Base-by-base conservation (phyloP, 2,888 invertebrate genomes). In the Caenorhabditis auriculariae region DNA sequence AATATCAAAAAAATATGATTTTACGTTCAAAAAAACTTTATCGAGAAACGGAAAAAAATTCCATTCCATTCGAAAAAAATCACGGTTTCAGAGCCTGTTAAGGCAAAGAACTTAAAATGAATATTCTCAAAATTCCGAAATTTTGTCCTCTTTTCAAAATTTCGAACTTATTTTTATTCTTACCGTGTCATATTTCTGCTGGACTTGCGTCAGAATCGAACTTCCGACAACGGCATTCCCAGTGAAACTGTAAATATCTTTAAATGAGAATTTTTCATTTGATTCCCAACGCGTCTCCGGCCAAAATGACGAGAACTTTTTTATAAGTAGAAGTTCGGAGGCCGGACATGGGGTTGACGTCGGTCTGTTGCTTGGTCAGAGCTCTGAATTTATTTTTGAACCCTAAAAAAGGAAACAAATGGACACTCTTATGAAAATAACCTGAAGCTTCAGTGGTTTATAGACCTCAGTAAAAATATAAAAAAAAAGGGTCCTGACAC, bases 221-320 rank as follows among this genome's bases (percentile, higher is more conserved):
- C 61, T 61, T 46, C 68, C 68, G 41, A 65, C 55, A 23, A 68
- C 58, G 23, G 44, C 24, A 28, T 55, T 55, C 15, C 68, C 68
- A 6, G 68, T 65, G 37, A 43, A 56, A 7, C 50, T 50, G 28
- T 42, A 42, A 37, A 12, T 26, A 44, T n/a, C n/a, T n/a, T n/a
- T 7, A 44, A 29, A 29, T 35, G 29, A 7, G 47, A 9, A 32
- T 44, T 9, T 15, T 44, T 15, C 45, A 44, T 23, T n/a, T 23
- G 12, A 23, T 26, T 45, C 7, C n/a, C 51, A 46, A 60, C 42
- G 47, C 23, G n/a, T 56, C 60, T 32, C 48, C 60, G 4, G 60
- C 55, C 12, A 63, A 44, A 3, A 67, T 51, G 7, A 67, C 57
- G 29, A 68, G 24, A 5, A 68, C 60, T 23, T 62, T 64, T 45